Conservation (phyloP, 2,113 vertebrate species). For the Solea solea region DNA sequence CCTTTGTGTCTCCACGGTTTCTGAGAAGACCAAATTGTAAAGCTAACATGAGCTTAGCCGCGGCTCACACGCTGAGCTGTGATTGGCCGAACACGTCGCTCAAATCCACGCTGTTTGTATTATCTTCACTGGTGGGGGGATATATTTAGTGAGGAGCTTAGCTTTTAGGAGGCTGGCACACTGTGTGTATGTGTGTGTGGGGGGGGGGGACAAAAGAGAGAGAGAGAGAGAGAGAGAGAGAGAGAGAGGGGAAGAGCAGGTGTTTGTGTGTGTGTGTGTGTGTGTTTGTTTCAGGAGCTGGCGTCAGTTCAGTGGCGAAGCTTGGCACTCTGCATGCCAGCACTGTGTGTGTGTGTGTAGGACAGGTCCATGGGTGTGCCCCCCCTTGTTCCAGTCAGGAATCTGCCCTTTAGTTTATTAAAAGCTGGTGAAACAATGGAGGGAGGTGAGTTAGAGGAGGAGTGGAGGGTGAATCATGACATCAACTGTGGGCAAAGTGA, state of each 20-base stretch:
- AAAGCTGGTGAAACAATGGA: slow-evolving; percentile 84
- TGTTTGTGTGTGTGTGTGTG: too few relatives aligned
- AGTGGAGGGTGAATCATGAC: not conserved
- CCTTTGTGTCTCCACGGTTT: slow-evolving; percentile 42
- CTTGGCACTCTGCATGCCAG: slow-evolving; percentile 82
- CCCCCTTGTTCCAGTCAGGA: slow-evolving; percentile 64
- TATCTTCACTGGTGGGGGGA: slow-evolving; percentile 77
- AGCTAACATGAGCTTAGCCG: slow-evolving; percentile 76
- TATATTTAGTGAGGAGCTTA: slow-evolving; percentile 89
- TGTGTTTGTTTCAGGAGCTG: too few relatives aligned
- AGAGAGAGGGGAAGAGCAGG: slow-evolving; percentile 57
- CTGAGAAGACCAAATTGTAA: slow-evolving; percentile 70
- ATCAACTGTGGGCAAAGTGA: too few relatives aligned
- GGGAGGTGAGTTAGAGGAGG: slow-evolving; percentile 50
- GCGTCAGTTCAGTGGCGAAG: slow-evolving; percentile 4
- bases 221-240: slow-evolving; percentile 4
- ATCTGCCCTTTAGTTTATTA: slow-evolving; percentile 88
- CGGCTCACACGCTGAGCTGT: slow-evolving; percentile 66
- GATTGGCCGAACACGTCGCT: slow-evolving; percentile 78
- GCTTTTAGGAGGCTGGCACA: slow-evolving; percentile 73
- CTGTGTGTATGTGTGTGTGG: slow-evolving; percentile 22
- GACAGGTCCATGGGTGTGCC: slow-evolving; percentile 48
- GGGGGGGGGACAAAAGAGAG: too few relatives aligned
- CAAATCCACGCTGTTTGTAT: slow-evolving; percentile 84
- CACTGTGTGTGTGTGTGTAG: slow-evolving; percentile 44